A percentile compares a stretch with the other conserved stretches of the same genome.
phyloP scores from a whole-genome alignment of 2,888 invertebrate species.

The Tetanocera ferruginea region DNA sequence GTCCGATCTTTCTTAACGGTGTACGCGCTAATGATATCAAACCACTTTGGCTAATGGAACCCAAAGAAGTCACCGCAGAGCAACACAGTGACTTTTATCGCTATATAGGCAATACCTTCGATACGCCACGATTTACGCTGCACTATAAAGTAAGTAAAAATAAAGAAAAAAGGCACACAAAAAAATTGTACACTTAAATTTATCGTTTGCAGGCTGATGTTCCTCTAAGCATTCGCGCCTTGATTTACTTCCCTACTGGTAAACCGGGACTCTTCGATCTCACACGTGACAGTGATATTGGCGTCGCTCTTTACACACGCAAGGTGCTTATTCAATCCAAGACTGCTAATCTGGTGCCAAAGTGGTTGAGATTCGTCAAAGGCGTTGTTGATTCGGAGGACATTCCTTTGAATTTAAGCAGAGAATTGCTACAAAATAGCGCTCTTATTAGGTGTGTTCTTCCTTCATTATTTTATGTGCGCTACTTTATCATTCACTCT shows the following conservation, averaged over 20 bases:
- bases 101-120: constrained; percentile 87
- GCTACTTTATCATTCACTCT: neutral
- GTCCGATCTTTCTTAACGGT: constrained; percentile 92
- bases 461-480: neutral
- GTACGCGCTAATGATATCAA: constrained; percentile 89
- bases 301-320: constrained; percentile 90
- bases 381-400: constrained; percentile 99
- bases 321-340: constrained; percentile 94
- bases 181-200: no score
- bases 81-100: constrained; percentile 95
- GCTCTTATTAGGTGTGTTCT: constrained; percentile 78
- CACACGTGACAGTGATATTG: constrained; percentile 86
- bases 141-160: constrained; percentile 79
- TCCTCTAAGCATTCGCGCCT: constrained; percentile 89
- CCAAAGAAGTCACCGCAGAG: constrained; percentile 86
- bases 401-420: constrained; percentile 95
- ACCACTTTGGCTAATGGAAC: constrained; percentile 94
- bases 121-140: constrained; percentile 88
- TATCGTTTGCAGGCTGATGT: constrained; percentile 70
- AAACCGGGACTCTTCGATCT: constrained; percentile 93
- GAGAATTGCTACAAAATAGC: constrained; percentile 96
- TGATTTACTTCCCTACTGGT: constrained; percentile 94
- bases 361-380: constrained; percentile 96
- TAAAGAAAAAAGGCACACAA: no score
- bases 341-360: constrained; percentile 91